Conservation (phyloP, 2,113 vertebrate species). For the Phylloscopus trochiloides region DNA sequence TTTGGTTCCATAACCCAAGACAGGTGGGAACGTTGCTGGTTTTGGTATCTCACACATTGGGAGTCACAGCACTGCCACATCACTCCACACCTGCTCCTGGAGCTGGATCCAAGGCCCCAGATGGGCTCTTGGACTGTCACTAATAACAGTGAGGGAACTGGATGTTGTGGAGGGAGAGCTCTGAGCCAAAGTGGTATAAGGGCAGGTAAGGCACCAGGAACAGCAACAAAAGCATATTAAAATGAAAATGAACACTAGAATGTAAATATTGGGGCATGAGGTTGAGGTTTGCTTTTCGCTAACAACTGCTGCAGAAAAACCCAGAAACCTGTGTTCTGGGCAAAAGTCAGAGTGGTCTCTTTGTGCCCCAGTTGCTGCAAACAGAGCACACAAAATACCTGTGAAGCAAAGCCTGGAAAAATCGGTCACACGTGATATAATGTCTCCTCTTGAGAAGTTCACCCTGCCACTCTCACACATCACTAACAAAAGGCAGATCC, state of each 20-base stretch:
- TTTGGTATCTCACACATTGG: neutral
- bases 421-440: neutral
- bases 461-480: neutral
- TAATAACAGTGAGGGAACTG: neutral
- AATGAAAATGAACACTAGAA: neutral
- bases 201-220: neutral
- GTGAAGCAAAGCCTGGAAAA: neutral
- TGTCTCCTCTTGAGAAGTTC: neutral
- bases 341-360: neutral
- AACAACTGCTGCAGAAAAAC: neutral
- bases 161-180: neutral
- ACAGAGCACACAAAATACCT: neutral
- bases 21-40: neutral
- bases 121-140: neutral
- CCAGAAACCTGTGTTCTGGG: neutral
- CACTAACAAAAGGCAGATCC: neutral
- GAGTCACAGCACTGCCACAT: neutral
- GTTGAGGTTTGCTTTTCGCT: neutral
- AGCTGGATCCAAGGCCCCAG: neutral
- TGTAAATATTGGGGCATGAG: fast-evolving
- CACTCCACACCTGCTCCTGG: neutral
- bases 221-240: neutral
- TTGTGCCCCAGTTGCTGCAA: neutral
- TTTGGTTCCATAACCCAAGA: no score
- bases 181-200: neutral